These are phyloP conservation scores for Lithophane leautieri DNA, from an alignment of 2,888 invertebrate species.

Conservation along the genomic window DNA sequence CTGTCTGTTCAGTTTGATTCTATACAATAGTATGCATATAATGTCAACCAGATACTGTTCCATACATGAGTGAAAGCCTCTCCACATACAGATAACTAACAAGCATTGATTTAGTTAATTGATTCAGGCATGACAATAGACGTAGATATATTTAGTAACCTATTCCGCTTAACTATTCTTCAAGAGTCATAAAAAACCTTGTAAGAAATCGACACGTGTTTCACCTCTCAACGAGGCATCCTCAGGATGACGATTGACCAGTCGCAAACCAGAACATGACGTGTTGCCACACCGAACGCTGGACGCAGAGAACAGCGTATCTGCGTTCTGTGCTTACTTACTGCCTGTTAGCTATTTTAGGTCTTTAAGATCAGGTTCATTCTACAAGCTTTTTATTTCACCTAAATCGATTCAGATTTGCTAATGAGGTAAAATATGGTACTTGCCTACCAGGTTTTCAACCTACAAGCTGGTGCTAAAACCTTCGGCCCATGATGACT, in stretches of 20 bases:
- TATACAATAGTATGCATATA: background rate
- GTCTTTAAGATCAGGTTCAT: background rate
- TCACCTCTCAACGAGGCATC: too few relatives aligned
- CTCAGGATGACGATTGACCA: too few relatives aligned
- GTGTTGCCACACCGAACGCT: too few relatives aligned
- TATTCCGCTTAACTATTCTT: too few relatives aligned
- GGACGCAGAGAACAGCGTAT: too few relatives aligned
- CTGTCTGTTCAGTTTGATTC: too few relatives aligned
- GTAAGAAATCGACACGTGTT: too few relatives aligned
- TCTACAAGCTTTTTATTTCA: background rate
- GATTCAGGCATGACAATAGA: too few relatives aligned
- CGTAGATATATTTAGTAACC: too few relatives aligned
- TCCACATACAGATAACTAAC: background rate
- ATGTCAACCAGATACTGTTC: background rate
- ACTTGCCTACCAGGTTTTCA: background rate
- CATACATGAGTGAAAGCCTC: background rate
- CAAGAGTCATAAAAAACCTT: too few relatives aligned
- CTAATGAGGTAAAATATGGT: background rate
- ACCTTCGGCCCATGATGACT: background rate
- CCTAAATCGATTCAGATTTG: background rate
- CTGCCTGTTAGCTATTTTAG: background rate
- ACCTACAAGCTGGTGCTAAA: background rate
- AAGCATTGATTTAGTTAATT: background rate
- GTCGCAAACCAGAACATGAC: too few relatives aligned
- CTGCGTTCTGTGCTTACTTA: background rate